Base-by-base conservation (phyloP, 1,140 invertebrate genomes). In the Bombus breviceps region DNA sequence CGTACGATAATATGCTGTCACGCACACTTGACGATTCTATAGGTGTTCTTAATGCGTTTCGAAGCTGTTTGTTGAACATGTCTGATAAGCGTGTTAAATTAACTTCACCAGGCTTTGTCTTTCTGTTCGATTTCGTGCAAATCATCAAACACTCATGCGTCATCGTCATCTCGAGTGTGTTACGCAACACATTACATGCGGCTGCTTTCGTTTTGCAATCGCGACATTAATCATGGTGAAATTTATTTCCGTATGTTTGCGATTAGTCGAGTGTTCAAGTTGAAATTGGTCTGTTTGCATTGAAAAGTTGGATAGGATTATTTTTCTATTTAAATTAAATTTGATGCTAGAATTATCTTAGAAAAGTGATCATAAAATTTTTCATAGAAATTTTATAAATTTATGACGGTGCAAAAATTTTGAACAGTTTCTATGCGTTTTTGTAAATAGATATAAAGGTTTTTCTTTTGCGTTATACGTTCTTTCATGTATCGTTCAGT, bases 1-100 rank as follows among this genome's bases (percentile, higher is more conserved):
- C 72, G 82, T 84, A 78, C 74, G 82, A 77, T 77, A 77, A 84
- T 34, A 78, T 53, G 47, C 53, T 77, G 62, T 84, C 73, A 77
- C 82, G 82, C 82, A 83, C 62, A 84, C 34, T 69, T 53, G 74
- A 59, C 53, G 64, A 84, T 84, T 71, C 43, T 53, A 34, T 69
- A 57, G 41, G 43, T 78, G 47, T 78, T 69, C 75, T 78, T 84
- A 78, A 77, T 84, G 47, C 43, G 57, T 85, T 74, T 82, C 81
- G 73, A 59, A 75, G 32, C 28, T 62, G 77, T 75, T 75, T 47
- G 59, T 75, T 66, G 15, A 59, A 74, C 72, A 82, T 9, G 41
- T 66, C 41, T 28, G 81, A 82, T 81, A 74, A 81, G 69, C 53
- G 53, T 64, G 69, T 62, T 74, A 43, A 57, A 81, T 81, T 81